Base-by-base conservation (phyloP, 2,113 vertebrate species). In the Rhynchomys soricoides region DNA sequence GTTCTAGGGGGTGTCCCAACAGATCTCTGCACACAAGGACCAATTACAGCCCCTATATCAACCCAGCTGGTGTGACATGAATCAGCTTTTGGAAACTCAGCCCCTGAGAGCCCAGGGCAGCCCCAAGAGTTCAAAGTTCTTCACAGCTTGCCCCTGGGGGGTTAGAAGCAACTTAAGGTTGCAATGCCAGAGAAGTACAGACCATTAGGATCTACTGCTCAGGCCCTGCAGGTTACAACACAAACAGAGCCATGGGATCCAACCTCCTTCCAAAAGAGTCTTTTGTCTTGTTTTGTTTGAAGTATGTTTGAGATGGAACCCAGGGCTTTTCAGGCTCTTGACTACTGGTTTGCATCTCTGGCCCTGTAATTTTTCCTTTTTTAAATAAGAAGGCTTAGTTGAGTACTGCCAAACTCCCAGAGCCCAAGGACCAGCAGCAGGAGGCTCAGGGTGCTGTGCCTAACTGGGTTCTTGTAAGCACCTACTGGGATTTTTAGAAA, bases 401-500 rank as follows among this genome's bases (percentile, higher is more conserved):
- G 68, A 70, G 15, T 43, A 45, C 5, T 43, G 13, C n/a, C 77
- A 71, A 87, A 71, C n/a, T 86, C 64, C 50, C 57, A 57, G 94
- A 90, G 74, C 79, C 93, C 59, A 85, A 75, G 79, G 48, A 64
- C 50, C 22, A 73, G 85, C 16, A 75, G 74, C 26, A 15, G 4
- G 22, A 92, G 19, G 26, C 40, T 85, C 70, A 94, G 71, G 45
- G 52, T 86, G 55, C 88, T 70, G 15, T 37, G 73, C 50, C 92
- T 86, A 73, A 73, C 17, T 74, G 37, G 34, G 88, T 82, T 83
- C 86, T 95, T 95, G 86, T 95, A 86, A 83, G 95, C 21, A 82
- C 88, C 77, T 96, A 86, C 73, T 95, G 66, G 62, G 82, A n/a
- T 87, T 97, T 96, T 96, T 75, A 95, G 93, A 97, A 97, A 97